Percentiles rank a stretch among this genome's conserved stretches.
These are phyloP conservation scores for Luperina testacea DNA, from an alignment of 2,888 invertebrate species.

Conservation along the genomic window DNA sequence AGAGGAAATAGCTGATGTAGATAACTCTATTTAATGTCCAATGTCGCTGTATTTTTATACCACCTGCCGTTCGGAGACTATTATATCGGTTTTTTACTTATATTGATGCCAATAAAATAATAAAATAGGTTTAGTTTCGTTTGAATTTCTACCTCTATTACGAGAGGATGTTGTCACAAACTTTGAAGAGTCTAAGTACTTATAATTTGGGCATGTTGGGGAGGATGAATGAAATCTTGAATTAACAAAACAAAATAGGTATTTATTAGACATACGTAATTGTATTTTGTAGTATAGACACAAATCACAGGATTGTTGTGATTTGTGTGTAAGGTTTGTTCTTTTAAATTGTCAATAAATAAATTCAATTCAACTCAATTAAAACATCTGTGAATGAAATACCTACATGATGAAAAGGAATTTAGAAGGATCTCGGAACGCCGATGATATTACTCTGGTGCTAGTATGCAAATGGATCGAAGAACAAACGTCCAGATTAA, in stretches of 20 bases:
- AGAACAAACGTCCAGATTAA: not conserved
- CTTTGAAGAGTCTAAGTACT: not conserved
- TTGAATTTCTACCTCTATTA: not conserved
- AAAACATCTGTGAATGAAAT: not conserved
- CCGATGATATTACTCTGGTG: not conserved
- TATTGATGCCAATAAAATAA: not conserved
- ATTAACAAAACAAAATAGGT: not conserved
- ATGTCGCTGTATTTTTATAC: conserved; percentile 59
- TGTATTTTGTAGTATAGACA: too few relatives aligned
- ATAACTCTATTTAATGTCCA: conserved; percentile 59
- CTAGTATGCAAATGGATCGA: not conserved
- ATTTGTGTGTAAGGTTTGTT: too few relatives aligned
- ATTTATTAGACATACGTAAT: too few relatives aligned
- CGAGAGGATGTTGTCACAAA: not conserved
- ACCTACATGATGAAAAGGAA: too few relatives aligned
- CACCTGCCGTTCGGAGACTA: conserved; percentile 50
- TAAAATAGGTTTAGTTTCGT: not conserved
- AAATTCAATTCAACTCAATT: too few relatives aligned
- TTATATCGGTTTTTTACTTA: conserved; percentile 15
- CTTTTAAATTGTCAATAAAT: too few relatives aligned
- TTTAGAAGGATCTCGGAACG: not conserved
- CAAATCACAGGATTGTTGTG: too few relatives aligned
- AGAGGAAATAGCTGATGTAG: conserved; percentile 61
- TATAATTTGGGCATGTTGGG: not conserved
- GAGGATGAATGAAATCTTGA: not conserved